Evolutionary conservation across 1,140 invertebrate species (phyloP).

Genomic region (Tetramorium alpestre): DNA sequence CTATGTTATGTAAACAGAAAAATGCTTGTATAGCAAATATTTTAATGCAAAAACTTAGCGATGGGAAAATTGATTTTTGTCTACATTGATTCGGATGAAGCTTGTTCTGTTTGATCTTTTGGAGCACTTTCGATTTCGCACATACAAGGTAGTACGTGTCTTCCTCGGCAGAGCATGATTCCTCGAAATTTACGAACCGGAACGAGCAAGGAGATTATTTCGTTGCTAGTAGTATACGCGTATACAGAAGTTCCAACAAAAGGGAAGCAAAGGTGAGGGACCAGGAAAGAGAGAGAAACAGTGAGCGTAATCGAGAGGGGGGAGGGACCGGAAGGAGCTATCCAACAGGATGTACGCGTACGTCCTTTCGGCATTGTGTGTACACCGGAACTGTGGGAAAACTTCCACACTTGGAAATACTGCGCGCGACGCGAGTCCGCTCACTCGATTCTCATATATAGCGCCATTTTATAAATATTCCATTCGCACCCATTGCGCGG

Average conservation of each 20-base stretch:
- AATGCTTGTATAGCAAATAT: neutral
- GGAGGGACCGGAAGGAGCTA: constrained; percentile 74
- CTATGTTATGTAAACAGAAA: neutral
- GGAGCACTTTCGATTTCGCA: constrained; percentile 40
- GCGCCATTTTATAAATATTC: constrained; percentile 70
- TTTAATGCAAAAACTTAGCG: neutral
- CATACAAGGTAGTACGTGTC: constrained; percentile 5
- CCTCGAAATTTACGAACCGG: constrained; percentile 68
- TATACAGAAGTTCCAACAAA: constrained; percentile 43
- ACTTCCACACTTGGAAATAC: constrained; percentile 68
- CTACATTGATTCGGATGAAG: neutral
- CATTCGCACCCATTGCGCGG: neutral
- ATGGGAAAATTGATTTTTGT: constrained; percentile 2
- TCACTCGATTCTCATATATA: neutral
- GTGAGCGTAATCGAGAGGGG: constrained; percentile 24
- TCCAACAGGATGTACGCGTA: constrained; percentile 77
- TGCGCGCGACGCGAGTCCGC: neutral
- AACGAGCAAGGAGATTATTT: constrained; percentile 66
- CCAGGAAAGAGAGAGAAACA: constrained; percentile 22
- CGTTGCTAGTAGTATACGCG: constrained; percentile 43
- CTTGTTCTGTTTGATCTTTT: neutral
- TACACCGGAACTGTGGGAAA: constrained; percentile 81
- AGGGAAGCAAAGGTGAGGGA: constrained; percentile 28
- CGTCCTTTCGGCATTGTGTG: constrained; percentile 78
- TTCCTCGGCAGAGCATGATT: constrained; percentile 62